These are phyloP conservation scores for Brachyalestes nurse DNA, from an alignment of 2,797 vertebrate species.

Conservation along the genomic window DNA sequence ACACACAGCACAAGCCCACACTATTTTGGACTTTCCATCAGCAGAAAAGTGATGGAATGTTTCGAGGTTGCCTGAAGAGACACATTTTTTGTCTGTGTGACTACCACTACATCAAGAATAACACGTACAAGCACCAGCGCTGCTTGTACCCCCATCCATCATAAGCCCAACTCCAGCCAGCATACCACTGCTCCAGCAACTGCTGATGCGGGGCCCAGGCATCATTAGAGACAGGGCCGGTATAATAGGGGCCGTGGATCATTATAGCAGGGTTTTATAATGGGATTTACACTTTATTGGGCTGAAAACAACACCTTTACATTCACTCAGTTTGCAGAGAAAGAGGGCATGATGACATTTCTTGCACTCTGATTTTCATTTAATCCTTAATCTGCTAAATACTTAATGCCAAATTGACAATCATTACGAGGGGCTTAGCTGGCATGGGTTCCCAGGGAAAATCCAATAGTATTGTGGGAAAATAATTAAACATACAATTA, in stretches of 20 bases:
- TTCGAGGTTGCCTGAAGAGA: slow-evolving; percentile 46
- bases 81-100: slow-evolving; percentile 48
- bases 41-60: slow-evolving; percentile 47
- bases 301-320: slow-evolving; percentile 47
- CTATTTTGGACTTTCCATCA: slow-evolving; percentile 49
- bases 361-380: slow-evolving; percentile 49
- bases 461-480: slow-evolving; percentile 62
- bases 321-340: slow-evolving; percentile 24
- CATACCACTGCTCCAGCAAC: slow-evolving; percentile 28
- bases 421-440: slow-evolving; percentile 65
- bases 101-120: slow-evolving; percentile 53
- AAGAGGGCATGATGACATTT: slow-evolving; percentile 44
- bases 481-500: slow-evolving; percentile 71
- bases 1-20: slow-evolving; percentile 24
- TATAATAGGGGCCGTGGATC: slow-evolving; percentile 39
- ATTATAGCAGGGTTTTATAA: slow-evolving; percentile 40
- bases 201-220: slow-evolving; percentile 47
- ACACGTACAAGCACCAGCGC: slow-evolving; percentile 40
- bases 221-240: slow-evolving; percentile 50
- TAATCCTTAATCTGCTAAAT: slow-evolving; percentile 68
- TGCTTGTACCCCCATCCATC: slow-evolving; percentile 45
- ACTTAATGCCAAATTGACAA: slow-evolving; percentile 69
- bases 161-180: slow-evolving; percentile 33
- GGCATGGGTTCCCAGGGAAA: slow-evolving; percentile 61
- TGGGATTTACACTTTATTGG: slow-evolving; percentile 44